Base-by-base conservation (phyloP, 35 echinoderm and acorn worm species). In the Acanthaster planci region DNA sequence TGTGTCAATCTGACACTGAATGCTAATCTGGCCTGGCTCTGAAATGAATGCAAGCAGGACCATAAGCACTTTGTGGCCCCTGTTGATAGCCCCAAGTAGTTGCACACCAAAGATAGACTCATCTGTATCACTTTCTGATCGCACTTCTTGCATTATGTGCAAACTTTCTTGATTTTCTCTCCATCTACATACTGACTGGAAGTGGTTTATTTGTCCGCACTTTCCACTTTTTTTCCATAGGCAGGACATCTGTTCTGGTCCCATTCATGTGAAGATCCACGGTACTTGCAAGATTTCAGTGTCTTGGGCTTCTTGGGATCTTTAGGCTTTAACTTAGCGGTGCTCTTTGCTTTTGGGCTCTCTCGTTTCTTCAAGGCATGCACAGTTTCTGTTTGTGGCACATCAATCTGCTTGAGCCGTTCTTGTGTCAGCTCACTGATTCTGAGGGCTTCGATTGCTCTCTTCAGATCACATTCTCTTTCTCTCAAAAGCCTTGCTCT, bases 401-500 rank as follows among this genome's bases (percentile, higher is more conserved):
- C 53, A 27, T 38, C 27, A 0, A 88, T 68, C 17, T 76, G 39
- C 26, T 79, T 83, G 0, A 88, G 42, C 44, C 88, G 90, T 18
- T 75, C 77, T 58, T 82, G 21, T n/a, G 90, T 55, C 40, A 37
- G 23, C 39, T 92, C 90, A 76, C 78, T 77, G 5, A 80, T 51
- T 39, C 57, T 67, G 1, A 77, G 29, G 23, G 30, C 40, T 17
- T 77, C 78, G 17, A 94, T 86, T 29, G 87, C 76, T 51, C 40
- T 76, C 19, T 84, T 80, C 47, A 93, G 40, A 39, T 54, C 51
- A 26, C 76, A 81, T 29, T 86, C 77, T 38, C 37, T n/a, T 76
- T 86, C 67, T 67, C 83, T 51, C 1, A 89, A 72, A 12, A 94
- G 84, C 23, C 83, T 30, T 77, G 76, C 84, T 55, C 83, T 57